phyloP scores from a whole-genome alignment of 2,888 invertebrate genomes.

The Hydrotaea cyrtoneurina region DNA sequence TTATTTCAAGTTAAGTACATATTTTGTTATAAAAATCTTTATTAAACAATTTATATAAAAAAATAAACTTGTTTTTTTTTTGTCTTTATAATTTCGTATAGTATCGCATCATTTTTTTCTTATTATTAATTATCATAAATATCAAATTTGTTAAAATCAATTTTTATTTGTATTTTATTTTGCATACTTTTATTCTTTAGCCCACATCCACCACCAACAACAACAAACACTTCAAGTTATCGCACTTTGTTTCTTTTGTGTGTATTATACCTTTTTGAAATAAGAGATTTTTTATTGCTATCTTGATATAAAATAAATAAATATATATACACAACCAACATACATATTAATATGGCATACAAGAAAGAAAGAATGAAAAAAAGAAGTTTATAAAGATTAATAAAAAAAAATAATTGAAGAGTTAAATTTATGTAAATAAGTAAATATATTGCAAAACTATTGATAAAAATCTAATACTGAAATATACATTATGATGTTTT shows the following conservation, averaged over 20 bases:
- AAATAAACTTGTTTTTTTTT: conserved; percentile 33
- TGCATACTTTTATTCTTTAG: conserved; percentile 35
- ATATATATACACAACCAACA: conserved; percentile 41
- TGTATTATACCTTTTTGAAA: conserved; percentile 52
- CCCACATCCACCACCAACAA: conserved; percentile 9
- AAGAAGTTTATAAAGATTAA: conserved; percentile 47
- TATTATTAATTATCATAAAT: conserved; percentile 26
- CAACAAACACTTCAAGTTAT: conserved; percentile 7
- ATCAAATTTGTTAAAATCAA: conserved; percentile 20
- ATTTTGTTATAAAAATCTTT: conserved; percentile 56
- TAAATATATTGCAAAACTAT: conserved; percentile 76
- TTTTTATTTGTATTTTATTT: conserved; percentile 15
- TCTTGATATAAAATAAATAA: conserved; percentile 54
- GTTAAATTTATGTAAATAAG: conserved; percentile 74
- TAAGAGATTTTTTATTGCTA: conserved; percentile 60
- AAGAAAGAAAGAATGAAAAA: conserved; percentile 32
- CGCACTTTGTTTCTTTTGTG: conserved; percentile 50
- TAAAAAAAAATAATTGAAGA: conserved; percentile 51
- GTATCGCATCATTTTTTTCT: neutral
- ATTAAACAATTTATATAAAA: conserved; percentile 34
- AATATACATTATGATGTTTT: conserved; percentile 25
- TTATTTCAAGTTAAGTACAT: conserved; percentile 53
- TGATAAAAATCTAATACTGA: conserved; percentile 68
- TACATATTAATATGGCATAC: conserved; percentile 53
- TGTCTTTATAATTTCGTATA: conserved; percentile 6